Evolutionary conservation across 2,888 invertebrate genomes (phyloP).

Genomic region (Eupithecia abbreviata): DNA sequence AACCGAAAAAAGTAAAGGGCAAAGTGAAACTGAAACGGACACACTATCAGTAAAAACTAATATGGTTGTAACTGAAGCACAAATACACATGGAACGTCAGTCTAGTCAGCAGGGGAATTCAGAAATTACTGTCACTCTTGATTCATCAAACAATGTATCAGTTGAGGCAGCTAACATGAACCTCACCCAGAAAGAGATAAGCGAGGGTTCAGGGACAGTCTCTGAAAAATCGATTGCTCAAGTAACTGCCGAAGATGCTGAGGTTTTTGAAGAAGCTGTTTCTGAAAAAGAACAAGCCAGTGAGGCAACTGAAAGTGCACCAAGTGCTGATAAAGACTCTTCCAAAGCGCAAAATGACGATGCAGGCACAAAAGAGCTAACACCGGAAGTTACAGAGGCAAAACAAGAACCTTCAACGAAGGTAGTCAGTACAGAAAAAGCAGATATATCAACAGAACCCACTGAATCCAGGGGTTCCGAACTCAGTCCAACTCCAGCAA

Average conservation of each 20-base stretch:
- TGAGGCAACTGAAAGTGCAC: conserved; percentile 20
- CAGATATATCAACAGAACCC: conserved; percentile 39
- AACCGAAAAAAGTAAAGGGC: conserved; percentile 61
- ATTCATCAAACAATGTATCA: conserved; percentile 76
- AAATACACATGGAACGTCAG: conserved; percentile 79
- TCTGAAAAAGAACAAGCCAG: conserved; percentile 36
- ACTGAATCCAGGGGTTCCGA: conserved; percentile 42
- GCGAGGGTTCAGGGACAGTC: conserved; percentile 53
- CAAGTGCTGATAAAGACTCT: conserved; percentile 27
- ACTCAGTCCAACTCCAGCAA: conserved; percentile 39
- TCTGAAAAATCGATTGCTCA: conserved; percentile 45
- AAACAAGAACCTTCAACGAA: conserved; percentile 35
- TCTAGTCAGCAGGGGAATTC: conserved; percentile 73
- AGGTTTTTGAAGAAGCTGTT: conserved; percentile 30
- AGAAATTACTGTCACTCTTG: conserved; percentile 74
- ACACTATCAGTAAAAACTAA: conserved; percentile 78
- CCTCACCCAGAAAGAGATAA: conserved; percentile 66
- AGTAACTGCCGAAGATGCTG: conserved; percentile 31
- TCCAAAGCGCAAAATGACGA: conserved; percentile 32
- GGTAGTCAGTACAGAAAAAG: conserved; percentile 36
- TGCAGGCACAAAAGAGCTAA: conserved; percentile 37
- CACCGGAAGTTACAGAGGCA: conserved; percentile 23
- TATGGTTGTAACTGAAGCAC: conserved; percentile 80
- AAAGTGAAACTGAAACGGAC: conserved; percentile 80
- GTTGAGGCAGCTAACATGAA: conserved; percentile 73